Percentiles rank a stretch among this genome's conserved stretches.
Evolutionary conservation across 2,113 vertebrate genomes (phyloP).

Genomic region (Pipra filicauda): DNA sequence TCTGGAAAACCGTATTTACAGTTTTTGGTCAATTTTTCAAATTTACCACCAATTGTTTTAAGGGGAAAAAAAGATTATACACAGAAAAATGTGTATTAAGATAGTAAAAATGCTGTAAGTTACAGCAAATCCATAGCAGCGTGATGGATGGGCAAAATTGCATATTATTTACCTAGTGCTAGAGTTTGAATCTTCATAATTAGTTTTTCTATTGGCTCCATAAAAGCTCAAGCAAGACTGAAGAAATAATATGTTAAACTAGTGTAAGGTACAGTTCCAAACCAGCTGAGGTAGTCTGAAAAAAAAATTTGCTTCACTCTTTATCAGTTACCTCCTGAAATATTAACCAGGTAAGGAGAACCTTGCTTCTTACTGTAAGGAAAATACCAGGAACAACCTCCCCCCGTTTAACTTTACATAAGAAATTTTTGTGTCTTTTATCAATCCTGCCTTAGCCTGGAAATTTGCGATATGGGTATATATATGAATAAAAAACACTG

Average conservation of each 20-base stretch:
- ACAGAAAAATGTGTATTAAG: not conserved
- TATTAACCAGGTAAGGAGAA: not conserved
- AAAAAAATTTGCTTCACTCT: not conserved
- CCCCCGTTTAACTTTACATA: not conserved
- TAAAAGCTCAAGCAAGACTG: not conserved
- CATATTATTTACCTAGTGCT: not conserved
- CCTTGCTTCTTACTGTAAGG: not conserved
- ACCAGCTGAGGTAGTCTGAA: not conserved
- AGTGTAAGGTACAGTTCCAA: not conserved
- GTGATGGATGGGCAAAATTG: not conserved
- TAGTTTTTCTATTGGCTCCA: not conserved
- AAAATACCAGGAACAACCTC: not conserved
- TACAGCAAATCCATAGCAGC: not conserved
- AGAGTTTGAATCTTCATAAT: not conserved
- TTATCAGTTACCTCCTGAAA: not conserved
- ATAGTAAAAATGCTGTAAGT: not conserved
- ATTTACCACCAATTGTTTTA: not conserved
- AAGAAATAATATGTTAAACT: not conserved
- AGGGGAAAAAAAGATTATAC: not conserved
- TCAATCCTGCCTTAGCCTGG: not conserved
- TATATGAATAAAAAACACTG: not conserved
- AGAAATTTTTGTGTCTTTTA: not conserved
- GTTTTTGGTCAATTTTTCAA: not conserved
- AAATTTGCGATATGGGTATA: not conserved
- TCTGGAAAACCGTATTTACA: not conserved